Conservation (phyloP, 2,888 invertebrate genomes). For the Polia nebulosa region DNA sequence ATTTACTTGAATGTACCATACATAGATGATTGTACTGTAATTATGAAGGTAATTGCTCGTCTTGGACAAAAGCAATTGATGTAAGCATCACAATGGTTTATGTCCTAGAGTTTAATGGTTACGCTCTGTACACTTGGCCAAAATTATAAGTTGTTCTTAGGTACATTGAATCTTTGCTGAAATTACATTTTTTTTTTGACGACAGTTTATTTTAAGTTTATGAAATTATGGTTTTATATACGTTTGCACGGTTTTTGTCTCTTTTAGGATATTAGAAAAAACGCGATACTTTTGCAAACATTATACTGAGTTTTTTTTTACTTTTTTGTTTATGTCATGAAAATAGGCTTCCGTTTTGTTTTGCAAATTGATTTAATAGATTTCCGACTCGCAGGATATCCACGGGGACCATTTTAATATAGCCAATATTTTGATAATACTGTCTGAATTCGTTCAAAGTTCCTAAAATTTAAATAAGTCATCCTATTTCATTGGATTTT, state of each 20-base stretch:
- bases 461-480: too few species aligned
- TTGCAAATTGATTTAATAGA: background rate
- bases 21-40: constrained; percentile 60
- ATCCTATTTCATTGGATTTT: too few species aligned
- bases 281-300: background rate
- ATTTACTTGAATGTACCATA: constrained; percentile 64
- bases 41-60: constrained; percentile 63
- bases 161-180: background rate
- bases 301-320: background rate
- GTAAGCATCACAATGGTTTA: constrained; percentile 27
- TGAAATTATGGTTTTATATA: constrained; percentile 14
- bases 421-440: background rate
- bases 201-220: constrained; percentile 30
- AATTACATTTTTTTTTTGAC: constrained; percentile 13
- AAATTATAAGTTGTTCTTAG: constrained; percentile 36
- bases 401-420: background rate
- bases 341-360: background rate
- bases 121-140: background rate
- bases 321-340: background rate
- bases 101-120: constrained; percentile 40
- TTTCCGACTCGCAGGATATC: background rate
- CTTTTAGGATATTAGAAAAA: constrained; percentile 21
- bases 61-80: constrained; percentile 51
- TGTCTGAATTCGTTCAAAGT: too few species aligned
- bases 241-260: background rate